A percentile compares a stretch with the other conserved stretches of the same genome.
Conservation (phyloP, 2,797 vertebrate species). For the Parauchenoglanis ngamensis region DNA sequence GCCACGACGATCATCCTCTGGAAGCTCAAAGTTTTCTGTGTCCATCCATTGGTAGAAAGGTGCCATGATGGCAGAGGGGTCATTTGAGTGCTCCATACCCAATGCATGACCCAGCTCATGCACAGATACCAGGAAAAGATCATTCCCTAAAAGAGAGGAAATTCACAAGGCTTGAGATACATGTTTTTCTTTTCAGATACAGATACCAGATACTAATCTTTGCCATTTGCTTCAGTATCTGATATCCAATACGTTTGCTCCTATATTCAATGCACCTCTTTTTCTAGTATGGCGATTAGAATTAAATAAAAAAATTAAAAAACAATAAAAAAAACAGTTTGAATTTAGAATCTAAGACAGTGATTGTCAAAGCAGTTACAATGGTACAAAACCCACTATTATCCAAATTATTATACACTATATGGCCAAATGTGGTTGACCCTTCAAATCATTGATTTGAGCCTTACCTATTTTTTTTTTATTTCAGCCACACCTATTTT, state of each 20-base stretch:
- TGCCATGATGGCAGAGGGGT: slow-evolving; percentile 92
- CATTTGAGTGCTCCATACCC: slow-evolving; percentile 88
- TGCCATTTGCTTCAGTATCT: neutral
- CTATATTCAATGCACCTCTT: neutral
- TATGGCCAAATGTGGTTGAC: too few relatives aligned
- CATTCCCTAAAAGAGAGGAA: slow-evolving; percentile 77
- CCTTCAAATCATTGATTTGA: too few relatives aligned
- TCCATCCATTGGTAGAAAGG: slow-evolving; percentile 98
- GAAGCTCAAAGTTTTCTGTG: slow-evolving; percentile 84
- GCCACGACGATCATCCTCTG: slow-evolving; percentile 86
- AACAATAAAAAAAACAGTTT: too few relatives aligned
- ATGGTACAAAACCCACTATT: too few relatives aligned
- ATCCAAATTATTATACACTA: too few relatives aligned
- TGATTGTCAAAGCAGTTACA: too few relatives aligned
- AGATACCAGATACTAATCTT: neutral
- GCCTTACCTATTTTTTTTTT: too few relatives aligned
- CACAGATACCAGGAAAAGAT: slow-evolving; percentile 88
- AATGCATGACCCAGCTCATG: slow-evolving; percentile 91
- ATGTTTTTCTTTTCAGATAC: neutral
- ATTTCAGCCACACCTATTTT: too few relatives aligned
- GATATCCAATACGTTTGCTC: neutral
- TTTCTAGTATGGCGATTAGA: too few relatives aligned
- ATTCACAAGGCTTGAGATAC: neutral
- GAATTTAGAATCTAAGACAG: too few relatives aligned
- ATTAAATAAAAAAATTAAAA: too few relatives aligned